These are phyloP conservation scores for Nasonia oneida DNA, from an alignment of 2,888 invertebrate species.

Conservation along the genomic window DNA sequence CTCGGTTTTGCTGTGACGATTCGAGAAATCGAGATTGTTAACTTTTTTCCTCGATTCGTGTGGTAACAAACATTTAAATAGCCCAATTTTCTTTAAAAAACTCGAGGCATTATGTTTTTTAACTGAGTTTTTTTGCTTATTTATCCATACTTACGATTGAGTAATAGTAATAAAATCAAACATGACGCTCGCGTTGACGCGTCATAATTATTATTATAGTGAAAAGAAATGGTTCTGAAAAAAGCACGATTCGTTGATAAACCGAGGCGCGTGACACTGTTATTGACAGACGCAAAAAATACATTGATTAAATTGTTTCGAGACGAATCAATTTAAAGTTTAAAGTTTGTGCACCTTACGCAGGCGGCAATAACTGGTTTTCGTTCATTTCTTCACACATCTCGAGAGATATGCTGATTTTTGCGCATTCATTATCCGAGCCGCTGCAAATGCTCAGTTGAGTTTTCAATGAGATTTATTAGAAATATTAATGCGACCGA, in stretches of 20 bases:
- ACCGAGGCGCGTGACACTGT: background rate
- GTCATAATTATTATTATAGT: background rate
- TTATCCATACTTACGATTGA: no score
- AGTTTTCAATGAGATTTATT: constrained; percentile 15
- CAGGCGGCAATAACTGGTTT: constrained; percentile 33
- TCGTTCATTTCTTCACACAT: constrained; percentile 7
- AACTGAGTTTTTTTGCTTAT: background rate
- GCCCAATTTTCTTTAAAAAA: background rate
- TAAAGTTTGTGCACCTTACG: background rate
- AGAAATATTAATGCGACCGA: background rate
- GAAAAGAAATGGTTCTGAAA: background rate
- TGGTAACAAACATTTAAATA: background rate
- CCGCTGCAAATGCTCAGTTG: background rate
- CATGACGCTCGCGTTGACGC: no score
- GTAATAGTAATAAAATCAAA: no score
- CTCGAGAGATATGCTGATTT: background rate
- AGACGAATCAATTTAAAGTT: background rate
- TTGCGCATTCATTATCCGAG: background rate
- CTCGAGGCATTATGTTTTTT: background rate
- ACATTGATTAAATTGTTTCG: background rate
- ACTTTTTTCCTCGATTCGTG: background rate
- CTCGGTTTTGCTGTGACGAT: background rate
- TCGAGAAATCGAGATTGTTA: background rate
- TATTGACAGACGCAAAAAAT: background rate
- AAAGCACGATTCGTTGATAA: background rate